These are phyloP conservation scores for Sebastiscus albofasciatus DNA, from an alignment of 2,797 vertebrate genomes.

Conservation along the genomic window DNA sequence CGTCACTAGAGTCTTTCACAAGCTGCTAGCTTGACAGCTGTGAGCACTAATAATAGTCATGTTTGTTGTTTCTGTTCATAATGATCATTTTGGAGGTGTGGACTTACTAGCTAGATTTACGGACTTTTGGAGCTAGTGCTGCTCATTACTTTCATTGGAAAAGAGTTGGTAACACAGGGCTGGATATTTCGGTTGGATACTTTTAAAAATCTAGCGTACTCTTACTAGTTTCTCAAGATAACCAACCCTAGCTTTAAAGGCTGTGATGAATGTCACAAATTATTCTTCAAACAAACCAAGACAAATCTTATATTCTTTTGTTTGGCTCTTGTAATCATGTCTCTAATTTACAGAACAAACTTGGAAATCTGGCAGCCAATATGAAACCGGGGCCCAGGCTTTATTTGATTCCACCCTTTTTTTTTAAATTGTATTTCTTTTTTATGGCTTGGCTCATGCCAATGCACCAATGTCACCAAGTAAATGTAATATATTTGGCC, in stretches of 20 bases:
- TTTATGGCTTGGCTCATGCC: conserved; percentile 25
- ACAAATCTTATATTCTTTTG: not conserved
- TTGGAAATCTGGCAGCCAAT: conserved; percentile 14
- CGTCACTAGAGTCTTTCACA: no score
- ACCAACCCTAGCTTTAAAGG: not conserved
- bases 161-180: not conserved
- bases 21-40: not conserved
- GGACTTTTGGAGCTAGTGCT: not conserved
- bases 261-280: not conserved
- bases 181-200: not conserved
- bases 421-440: not conserved
- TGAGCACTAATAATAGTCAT: not conserved
- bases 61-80: not conserved
- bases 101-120: not conserved
- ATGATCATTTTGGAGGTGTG: not conserved
- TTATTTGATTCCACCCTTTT: conserved; percentile 1
- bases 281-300: not conserved
- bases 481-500: conserved; percentile 43
- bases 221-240: not conserved
- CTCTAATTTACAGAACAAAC: conserved; percentile 15
- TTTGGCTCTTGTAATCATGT: not conserved
- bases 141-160: not conserved
- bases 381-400: not conserved
- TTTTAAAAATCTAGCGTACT: not conserved
- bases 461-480: conserved; percentile 14